Evolutionary conservation across 1,140 invertebrate genomes (phyloP).

Genomic region (Drosophila sulfurigaster): DNA sequence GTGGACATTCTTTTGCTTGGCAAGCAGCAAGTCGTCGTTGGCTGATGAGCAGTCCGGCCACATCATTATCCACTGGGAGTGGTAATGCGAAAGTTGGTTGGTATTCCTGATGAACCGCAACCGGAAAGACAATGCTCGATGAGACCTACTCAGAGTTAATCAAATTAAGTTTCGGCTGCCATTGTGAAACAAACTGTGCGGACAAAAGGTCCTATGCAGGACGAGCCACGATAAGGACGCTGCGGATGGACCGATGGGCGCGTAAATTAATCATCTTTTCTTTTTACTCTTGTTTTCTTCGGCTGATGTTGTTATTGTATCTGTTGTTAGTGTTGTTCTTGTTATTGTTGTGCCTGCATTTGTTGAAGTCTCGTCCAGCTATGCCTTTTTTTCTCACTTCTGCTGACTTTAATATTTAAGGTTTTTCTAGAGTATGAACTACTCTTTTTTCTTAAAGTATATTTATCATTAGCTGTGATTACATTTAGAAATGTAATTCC

Average conservation of each 20-base stretch:
- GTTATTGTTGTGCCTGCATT: constrained; percentile 32
- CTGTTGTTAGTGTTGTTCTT: constrained; percentile 24
- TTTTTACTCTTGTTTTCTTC: constrained; percentile 23
- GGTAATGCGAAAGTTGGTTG: constrained; percentile 51
- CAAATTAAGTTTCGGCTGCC: constrained; percentile 76
- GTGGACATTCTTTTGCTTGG: constrained; percentile 25
- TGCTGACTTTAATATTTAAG: too few relatives aligned
- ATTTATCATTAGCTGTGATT: too few relatives aligned
- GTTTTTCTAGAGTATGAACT: too few relatives aligned
- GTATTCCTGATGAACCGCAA: constrained; percentile 65
- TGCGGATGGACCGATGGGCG: constrained; percentile 57
- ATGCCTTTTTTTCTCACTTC: neutral
- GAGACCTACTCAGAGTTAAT: constrained; percentile 73
- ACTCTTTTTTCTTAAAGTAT: too few relatives aligned
- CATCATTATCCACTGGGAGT: constrained; percentile 68
- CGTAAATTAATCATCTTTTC: constrained; percentile 79
- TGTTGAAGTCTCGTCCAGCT: constrained; percentile 6
- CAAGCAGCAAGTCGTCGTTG: constrained; percentile 38
- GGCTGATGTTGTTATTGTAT: constrained; percentile 1
- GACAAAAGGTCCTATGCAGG: constrained; percentile 50
- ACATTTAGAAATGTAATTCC: too few relatives aligned
- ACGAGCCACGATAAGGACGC: constrained; percentile 36
- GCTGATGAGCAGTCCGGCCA: constrained; percentile 59
- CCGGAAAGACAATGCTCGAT: constrained; percentile 64
- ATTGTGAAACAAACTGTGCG: constrained; percentile 59